Base-by-base conservation (phyloP, 2,797 vertebrate species). In the Peromyscus eremicus region DNA sequence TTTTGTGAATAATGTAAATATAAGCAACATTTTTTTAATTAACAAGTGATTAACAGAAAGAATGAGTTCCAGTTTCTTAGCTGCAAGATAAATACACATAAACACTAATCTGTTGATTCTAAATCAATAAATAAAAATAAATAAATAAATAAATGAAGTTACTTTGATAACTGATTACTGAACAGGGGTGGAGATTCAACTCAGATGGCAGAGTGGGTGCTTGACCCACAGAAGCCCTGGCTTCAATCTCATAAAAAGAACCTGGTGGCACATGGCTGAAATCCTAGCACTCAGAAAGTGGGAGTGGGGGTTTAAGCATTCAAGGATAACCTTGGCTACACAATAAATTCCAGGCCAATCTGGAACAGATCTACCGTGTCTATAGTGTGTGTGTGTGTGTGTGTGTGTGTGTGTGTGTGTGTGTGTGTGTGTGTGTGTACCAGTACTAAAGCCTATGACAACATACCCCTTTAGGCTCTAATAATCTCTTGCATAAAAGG, bases 121-220 rank as follows among this genome's bases (percentile, higher is more conserved):
- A 95, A 84, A 71, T 94, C 14, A 94, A 3, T 71, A 83, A 71
- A 21, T 8, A 66, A 34, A 66, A 46, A 34, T 17, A 46, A 64
- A 84, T 29, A 46, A 64, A 84, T 29, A 95, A 84, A 71, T 92
- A 14, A 94, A 85, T 66, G 27, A 92, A 91, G 3, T 62, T 40
- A 94, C 17, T n/a, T 0, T 77, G 62, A 81, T 76, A 27, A 88
- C 89, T 14, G 19, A 66, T 46, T 46, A 46, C 2, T 34, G 19
- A 71, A 29, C 13, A 87, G 49, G 14, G n/a, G 1, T 71, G 23
- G 16, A 37, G 8, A 87, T n/a, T 12, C 37, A 43, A 52, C 10
- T 60, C 52, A 60, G 8, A 4, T 40, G 2, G 10, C 5, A 14
- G 10, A 75, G 6, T 60, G 16, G 9, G 40, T 60, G 16, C 27